A percentile compares a stretch with the other conserved stretches of the same genome.
Evolutionary conservation across 2,113 vertebrate genomes (phyloP).

Genomic region (Empidonax traillii): DNA sequence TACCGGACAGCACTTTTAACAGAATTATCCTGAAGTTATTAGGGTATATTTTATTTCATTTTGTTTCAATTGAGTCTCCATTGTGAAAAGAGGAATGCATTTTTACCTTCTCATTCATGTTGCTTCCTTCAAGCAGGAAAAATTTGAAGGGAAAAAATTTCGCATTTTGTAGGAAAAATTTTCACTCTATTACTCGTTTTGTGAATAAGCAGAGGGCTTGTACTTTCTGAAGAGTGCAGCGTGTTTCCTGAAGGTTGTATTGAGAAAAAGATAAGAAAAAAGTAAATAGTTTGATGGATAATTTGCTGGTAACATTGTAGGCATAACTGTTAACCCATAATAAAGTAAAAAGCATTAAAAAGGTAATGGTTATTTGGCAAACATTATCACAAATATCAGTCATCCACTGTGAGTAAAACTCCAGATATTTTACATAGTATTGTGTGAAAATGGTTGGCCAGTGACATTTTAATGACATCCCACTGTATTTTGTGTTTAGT

Average conservation of each 20-base stretch:
- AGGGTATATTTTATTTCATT: not conserved
- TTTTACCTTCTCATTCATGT: not conserved
- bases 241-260: not conserved
- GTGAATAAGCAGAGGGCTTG: not conserved
- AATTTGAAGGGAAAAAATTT: not conserved
- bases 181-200: not conserved
- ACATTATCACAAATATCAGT: not conserved
- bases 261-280: not conserved
- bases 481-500: not conserved
- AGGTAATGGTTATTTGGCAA: not conserved
- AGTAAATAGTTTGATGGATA: not conserved
- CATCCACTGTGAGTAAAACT: not conserved
- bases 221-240: not conserved
- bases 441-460: not conserved
- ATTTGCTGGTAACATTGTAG: not conserved
- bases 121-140: not conserved
- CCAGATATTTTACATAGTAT: not conserved
- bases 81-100: not conserved
- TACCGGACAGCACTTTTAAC: not conserved
- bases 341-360: not conserved
- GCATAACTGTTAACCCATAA: not conserved
- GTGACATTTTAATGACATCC: not conserved
- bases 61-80: not conserved
- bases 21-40: not conserved
- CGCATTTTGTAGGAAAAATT: not conserved